Base-by-base conservation (phyloP, 2,888 invertebrate species). In the Dicranocentrus wangi region DNA sequence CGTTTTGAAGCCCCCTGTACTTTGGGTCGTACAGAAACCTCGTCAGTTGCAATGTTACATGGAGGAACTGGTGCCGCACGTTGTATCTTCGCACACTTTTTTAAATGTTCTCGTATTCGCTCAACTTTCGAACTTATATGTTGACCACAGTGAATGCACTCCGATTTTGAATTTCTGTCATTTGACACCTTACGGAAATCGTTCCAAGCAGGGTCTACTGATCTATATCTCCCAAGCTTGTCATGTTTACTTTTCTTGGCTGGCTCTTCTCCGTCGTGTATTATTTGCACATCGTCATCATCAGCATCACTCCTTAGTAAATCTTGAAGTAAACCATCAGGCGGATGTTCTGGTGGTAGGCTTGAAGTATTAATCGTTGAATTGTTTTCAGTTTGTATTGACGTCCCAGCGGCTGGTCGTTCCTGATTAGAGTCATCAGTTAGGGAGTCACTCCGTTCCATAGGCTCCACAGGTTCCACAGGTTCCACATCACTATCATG, bases 81-180 rank as follows among this genome's bases (percentile, higher is more conserved):
- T 3, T 58, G 27, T 23, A 10, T 19, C 10, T 21, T 13, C 55
- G n/a, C 47, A 23, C 47, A 39, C 7, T 32, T 32, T 13, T 28
- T 10, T 13, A 63, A 2, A 39, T 63, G 66, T 13, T 8, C 15
- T 15, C 43, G 8, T 1, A 66, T 21, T 5, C 47, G 5, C 25
- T 66, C 66, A 2, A 47, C 47, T 66, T 43, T 66, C n/a, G 42
- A 10, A 43, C 66, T 66, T 1, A 66, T 32, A 23, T n/a, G 1
- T 2, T 8, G 5, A 1, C 10, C 23, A 21, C 66, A 66, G 17
- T 42, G 23, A 1, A n/a, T 42, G 25, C 66, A 66, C 2, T 3
- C 15, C 10, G 43, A 21, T 42, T 47, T 47, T 23, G 39, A 2
- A 13, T 1, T 2, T 10, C 2, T 1, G 1, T 21, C 1, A 19